Evolutionary conservation across 1,140 invertebrate species (phyloP).

Genomic region (Ooceraea biroi): DNA sequence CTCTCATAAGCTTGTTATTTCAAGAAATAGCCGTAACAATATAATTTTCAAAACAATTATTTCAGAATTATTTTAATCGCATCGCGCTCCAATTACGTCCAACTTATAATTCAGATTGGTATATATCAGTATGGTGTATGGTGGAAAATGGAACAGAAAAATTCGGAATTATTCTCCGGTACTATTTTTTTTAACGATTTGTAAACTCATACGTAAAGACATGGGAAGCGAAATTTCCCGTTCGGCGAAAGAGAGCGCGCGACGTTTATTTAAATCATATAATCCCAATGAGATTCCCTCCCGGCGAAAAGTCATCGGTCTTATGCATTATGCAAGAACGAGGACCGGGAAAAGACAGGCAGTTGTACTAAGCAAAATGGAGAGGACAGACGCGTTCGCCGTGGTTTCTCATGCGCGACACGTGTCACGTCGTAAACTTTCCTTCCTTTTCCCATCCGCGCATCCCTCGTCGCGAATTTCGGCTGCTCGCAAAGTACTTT

Average conservation of each 20-base stretch:
- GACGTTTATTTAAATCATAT: conserved; percentile 54
- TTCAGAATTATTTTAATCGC: not conserved
- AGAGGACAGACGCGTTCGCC: conserved; percentile 38
- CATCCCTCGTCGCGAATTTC: conserved; percentile 47
- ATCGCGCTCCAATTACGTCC: not conserved
- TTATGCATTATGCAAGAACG: conserved; percentile 58
- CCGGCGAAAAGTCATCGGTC: conserved; percentile 49
- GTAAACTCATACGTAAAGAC: not conserved
- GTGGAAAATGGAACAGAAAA: not conserved
- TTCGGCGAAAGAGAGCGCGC: not conserved
- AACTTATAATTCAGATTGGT: too few species aligned
- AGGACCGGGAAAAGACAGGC: conserved; percentile 29
- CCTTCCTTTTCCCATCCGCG: conserved; percentile 28
- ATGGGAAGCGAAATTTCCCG: not conserved
- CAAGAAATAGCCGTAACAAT: too few species aligned
- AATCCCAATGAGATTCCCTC: conserved; percentile 47
- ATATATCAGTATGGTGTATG: too few species aligned
- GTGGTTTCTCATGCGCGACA: conserved; percentile 73
- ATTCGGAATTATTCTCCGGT: not conserved
- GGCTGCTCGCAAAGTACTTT: conserved; percentile 56
- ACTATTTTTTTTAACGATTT: not conserved
- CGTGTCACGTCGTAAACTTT: conserved; percentile 77
- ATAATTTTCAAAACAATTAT: too few species aligned
- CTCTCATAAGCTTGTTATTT: not conserved
- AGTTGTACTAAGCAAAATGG: conserved; percentile 53